Percentiles rank a stretch among this genome's conserved stretches.
These are phyloP conservation scores for Rhodeus uyekii DNA, from an alignment of 2,797 vertebrate species.

Conservation along the genomic window DNA sequence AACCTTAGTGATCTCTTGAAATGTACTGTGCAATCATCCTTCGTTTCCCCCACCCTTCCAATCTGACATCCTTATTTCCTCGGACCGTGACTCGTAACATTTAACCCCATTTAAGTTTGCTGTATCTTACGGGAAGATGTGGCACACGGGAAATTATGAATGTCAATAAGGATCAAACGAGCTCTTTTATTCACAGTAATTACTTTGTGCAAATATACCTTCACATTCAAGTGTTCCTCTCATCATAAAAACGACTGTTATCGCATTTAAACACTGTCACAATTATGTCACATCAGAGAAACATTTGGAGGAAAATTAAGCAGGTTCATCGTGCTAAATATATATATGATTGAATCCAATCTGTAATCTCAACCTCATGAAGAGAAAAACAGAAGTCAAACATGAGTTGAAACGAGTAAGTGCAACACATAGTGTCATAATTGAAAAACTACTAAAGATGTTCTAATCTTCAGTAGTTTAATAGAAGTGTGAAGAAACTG, in stretches of 20 bases:
- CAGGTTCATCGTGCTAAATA: neutral
- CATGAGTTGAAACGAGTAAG: neutral
- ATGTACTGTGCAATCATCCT: conserved; percentile 37
- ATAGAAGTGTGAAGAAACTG: conserved; percentile 24
- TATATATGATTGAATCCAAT: neutral
- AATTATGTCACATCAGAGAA: conserved; percentile 53
- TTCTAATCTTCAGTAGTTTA: conserved; percentile 10
- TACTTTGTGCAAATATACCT: conserved; percentile 60
- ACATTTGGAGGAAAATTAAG: conserved; percentile 33
- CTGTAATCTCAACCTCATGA: neutral
- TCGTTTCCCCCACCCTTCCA: conserved; percentile 36
- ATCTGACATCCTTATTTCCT: conserved; percentile 50
- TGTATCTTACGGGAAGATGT: conserved; percentile 37
- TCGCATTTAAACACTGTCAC: conserved; percentile 49
- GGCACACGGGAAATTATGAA: conserved; percentile 56
- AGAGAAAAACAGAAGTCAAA: neutral
- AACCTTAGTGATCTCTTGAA: conserved; percentile 41
- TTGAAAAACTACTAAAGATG: conserved; percentile 25
- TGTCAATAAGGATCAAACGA: conserved; percentile 60
- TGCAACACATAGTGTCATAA: neutral
- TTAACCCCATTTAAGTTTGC: conserved; percentile 57
- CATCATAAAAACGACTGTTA: conserved; percentile 50
- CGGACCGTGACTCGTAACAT: conserved; percentile 47
- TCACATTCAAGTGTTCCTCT: conserved; percentile 58
- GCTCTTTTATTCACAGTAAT: conserved; percentile 60